Evolutionary conservation across 2,888 invertebrate genomes (phyloP), one percentile per base, ranked within the genome.

Genomic region (Colostygia pectinataria): DNA sequence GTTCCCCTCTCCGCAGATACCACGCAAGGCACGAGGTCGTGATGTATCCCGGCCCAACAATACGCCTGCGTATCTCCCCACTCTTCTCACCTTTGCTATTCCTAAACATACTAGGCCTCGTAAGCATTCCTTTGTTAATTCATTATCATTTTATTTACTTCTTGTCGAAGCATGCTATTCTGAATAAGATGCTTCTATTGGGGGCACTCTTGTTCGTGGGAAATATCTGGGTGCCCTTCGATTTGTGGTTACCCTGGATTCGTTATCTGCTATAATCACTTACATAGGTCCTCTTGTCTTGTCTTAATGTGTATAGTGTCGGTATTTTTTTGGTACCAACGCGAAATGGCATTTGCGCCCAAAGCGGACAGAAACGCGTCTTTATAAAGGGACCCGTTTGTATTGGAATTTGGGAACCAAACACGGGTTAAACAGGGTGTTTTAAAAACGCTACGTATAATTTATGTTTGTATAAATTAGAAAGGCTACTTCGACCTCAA

Each of bases 401-500:
- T n/a, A n/a, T n/a, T n/a, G n/a, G n/a, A n/a, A n/a, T n/a, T n/a
- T n/a, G n/a, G 39, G 7, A 8, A 18, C 5, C 23, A 24, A 20
- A 8, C 4, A 5, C n/a, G 24, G 40, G 13, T 36, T 24, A 2
- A 33, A 36, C 43, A 44, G 40, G 40, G 40, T 38, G 24, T 13
- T 47, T 47, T 29, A 12, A 23, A 47, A 39, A 33, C 6, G 33
- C 31, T 14, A 23, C 1, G 9, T 13, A 27, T 14, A n/a, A 1
- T 32, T 2, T 8, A 10, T 15, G 12, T 27, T 28, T 28, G 28
- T 27, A 8, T 15, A 38, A 12, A 10, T 38, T 28, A 25, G 9
- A 14, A 18, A 18, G 7, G 7, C n/a, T 6, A 3, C 32, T 42
- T 43, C 37, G 46, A 43, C 31, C 29, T 47, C 37, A 49, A 47